These are phyloP conservation scores for Microplitis manilae DNA, from an alignment of 2,888 invertebrate genomes.

Conservation along the genomic window DNA sequence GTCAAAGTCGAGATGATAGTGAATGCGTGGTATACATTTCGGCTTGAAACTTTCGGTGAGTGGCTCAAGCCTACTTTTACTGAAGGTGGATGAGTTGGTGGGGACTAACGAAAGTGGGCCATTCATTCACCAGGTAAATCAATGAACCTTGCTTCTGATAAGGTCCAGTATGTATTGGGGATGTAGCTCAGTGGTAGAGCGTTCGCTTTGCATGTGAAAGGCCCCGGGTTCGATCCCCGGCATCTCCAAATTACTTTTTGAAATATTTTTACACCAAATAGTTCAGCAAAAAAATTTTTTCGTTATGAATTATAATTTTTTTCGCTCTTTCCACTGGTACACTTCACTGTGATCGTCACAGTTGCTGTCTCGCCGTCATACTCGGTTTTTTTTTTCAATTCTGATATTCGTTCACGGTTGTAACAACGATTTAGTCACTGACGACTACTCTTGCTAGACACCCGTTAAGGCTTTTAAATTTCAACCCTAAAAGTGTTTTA, in stretches of 20 bases:
- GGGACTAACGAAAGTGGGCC: background rate
- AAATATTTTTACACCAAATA: background rate
- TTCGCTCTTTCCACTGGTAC: background rate
- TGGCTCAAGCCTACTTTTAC: no score
- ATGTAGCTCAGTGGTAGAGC: constrained; percentile 99
- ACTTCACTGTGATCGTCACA: background rate
- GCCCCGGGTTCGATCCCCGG: constrained; percentile 99
- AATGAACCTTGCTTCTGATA: background rate
- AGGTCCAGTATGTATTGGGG: constrained; percentile 71
- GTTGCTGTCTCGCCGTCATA: constrained; percentile 20
- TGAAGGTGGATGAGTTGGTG: no score
- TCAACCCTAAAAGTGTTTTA: constrained; percentile 72
- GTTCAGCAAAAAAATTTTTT: no score
- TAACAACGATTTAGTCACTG: constrained; percentile 61
- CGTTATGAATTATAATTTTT: background rate
- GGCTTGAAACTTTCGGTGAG: no score
- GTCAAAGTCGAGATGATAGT: no score
- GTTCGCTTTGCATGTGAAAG: constrained; percentile 99
- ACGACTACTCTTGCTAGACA: constrained; percentile 47
- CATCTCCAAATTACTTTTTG: constrained; percentile 78
- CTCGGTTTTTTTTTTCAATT: background rate
- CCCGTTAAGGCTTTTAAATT: constrained; percentile 64
- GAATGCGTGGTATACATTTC: no score
- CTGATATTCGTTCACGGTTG: constrained; percentile 60
- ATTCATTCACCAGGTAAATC: background rate